Percentiles rank a stretch among this genome's conserved stretches.
Evolutionary conservation across 2,888 invertebrate species (phyloP).

Genomic region (Pyrrhia umbra): DNA sequence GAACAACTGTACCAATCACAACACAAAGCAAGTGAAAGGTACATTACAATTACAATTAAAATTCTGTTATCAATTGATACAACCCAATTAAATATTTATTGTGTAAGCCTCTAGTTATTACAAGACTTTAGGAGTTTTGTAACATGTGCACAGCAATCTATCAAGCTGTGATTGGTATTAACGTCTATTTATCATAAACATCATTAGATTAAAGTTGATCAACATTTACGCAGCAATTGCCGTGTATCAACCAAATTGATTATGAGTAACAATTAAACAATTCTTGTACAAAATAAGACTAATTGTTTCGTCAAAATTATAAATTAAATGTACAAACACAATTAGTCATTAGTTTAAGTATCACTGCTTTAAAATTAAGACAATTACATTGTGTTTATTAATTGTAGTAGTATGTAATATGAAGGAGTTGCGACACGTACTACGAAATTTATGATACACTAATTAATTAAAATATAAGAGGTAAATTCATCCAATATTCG

Average conservation of each 20-base stretch:
- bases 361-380: background rate
- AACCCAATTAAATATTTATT: slow-evolving; percentile 85
- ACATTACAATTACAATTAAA: slow-evolving; percentile 79
- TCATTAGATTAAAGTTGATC: slow-evolving; percentile 70
- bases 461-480: background rate
- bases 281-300: slow-evolving; percentile 15
- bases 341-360: slow-evolving; percentile 19
- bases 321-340: background rate
- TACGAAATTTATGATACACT: background rate
- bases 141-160: slow-evolving; percentile 78
- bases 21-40: slow-evolving; percentile 86
- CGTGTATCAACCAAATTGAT: slow-evolving; percentile 14
- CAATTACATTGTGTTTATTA: background rate
- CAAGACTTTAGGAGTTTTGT: slow-evolving; percentile 79
- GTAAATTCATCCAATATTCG: background rate
- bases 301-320: slow-evolving; percentile 7
- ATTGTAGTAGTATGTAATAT: background rate
- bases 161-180: slow-evolving; percentile 78
- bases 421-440: background rate
- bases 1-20: slow-evolving; percentile 60
- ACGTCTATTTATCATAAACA: slow-evolving; percentile 80
- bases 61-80: slow-evolving; percentile 81
- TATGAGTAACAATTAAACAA: slow-evolving; percentile 37
- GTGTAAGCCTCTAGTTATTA: slow-evolving; percentile 82
- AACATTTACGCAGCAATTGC: slow-evolving; percentile 46